These are phyloP conservation scores for Xestia c-nigrum DNA, from an alignment of 2,888 invertebrate species.

Conservation along the genomic window DNA sequence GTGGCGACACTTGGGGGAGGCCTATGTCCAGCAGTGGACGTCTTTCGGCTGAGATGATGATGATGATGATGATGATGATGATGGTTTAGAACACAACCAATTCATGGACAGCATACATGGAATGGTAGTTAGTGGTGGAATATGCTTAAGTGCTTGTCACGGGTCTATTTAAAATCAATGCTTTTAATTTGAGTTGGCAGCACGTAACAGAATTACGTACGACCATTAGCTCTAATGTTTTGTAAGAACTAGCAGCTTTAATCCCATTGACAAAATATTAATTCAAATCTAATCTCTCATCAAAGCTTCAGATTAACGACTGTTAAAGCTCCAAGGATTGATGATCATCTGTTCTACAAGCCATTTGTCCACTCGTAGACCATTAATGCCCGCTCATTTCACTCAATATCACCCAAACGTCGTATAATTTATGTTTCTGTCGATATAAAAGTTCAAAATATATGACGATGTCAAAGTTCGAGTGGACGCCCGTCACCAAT, in stretches of 20 bases:
- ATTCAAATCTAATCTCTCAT: slow-evolving; percentile 41
- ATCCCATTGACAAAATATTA: background rate
- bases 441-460: slow-evolving; percentile 65
- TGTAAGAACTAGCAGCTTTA: background rate
- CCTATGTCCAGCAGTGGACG: too few species aligned
- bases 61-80: background rate
- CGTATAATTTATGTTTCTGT: slow-evolving; percentile 58
- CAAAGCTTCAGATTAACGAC: slow-evolving; percentile 35
- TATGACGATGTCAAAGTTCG: slow-evolving; percentile 74
- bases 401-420: slow-evolving; percentile 57
- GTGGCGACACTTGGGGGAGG: too few species aligned
- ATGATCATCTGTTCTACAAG: slow-evolving; percentile 50
- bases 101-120: too few species aligned
- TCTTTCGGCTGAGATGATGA: too few species aligned
- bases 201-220: background rate
- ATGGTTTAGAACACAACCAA: too few species aligned
- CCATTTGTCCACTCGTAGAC: slow-evolving; percentile 43
- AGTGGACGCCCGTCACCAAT: slow-evolving; percentile 64
- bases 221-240: background rate
- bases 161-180: too few species aligned
- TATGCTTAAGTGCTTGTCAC: too few species aligned
- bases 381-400: slow-evolving; percentile 55
- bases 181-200: too few species aligned
- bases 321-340: slow-evolving; percentile 30
- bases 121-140: too few species aligned